Percentiles rank a stretch among this genome's conserved stretches.
phyloP scores from a whole-genome alignment of 2,797 vertebrate genomes.

The Loris lydekkerianus region DNA sequence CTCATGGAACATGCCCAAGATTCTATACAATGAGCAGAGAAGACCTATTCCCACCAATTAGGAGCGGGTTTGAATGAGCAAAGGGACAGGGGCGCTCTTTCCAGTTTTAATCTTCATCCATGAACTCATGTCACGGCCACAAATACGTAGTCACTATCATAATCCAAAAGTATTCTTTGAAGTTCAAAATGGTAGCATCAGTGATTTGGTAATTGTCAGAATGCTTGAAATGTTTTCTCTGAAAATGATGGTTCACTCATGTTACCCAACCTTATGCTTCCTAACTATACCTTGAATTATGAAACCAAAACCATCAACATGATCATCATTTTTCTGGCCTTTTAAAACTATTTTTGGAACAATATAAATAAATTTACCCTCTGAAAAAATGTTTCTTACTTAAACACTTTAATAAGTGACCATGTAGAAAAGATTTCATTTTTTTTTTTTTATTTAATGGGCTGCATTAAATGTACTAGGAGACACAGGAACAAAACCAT shows the following conservation, averaged over 20 bases:
- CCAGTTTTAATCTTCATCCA: neutral
- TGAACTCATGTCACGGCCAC: neutral
- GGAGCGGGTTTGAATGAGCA: neutral
- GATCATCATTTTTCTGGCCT: neutral
- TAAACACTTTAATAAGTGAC: neutral
- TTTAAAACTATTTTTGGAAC: constrained; percentile 18
- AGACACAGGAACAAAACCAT: neutral
- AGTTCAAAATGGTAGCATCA: constrained; percentile 36
- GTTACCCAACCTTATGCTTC: neutral
- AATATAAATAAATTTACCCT: neutral
- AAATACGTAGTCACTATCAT: neutral
- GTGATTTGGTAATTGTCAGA: neutral
- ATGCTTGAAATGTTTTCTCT: constrained; percentile 4
- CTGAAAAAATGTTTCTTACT: neutral
- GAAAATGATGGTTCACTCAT: neutral
- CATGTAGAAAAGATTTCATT: neutral
- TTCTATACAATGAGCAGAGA: neutral
- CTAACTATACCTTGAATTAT: neutral
- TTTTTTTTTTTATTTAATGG: constrained; percentile 44
- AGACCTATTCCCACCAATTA: neutral
- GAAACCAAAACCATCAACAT: neutral
- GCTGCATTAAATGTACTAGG: constrained; percentile 35
- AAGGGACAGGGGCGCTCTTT: neutral
- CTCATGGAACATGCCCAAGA: neutral
- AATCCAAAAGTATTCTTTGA: constrained; percentile 34